Conservation (phyloP, 2,888 invertebrate species). For the Metellina segmentata region DNA sequence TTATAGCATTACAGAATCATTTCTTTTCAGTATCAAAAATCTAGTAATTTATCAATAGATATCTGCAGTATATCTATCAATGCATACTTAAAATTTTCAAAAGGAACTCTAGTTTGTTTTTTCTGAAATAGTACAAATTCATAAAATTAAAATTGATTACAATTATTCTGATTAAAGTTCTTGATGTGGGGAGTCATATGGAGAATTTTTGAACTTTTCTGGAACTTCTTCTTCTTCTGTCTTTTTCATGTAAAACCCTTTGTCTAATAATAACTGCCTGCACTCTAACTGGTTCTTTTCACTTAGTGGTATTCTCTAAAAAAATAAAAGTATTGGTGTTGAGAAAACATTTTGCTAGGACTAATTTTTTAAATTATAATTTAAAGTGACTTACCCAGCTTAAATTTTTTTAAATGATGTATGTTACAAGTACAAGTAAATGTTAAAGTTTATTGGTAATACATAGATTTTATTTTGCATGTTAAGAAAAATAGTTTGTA, state of each 20-base stretch:
- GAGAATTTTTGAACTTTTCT: slow-evolving; percentile 72
- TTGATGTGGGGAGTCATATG: slow-evolving; percentile 60
- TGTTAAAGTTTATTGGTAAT: too few relatives aligned
- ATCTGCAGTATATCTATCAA: too few relatives aligned
- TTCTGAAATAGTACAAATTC: background rate
- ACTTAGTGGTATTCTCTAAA: slow-evolving; percentile 83
- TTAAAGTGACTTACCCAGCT: too few relatives aligned
- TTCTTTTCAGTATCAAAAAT: too few relatives aligned
- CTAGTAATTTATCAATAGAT: too few relatives aligned
- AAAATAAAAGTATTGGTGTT: slow-evolving; percentile 1
- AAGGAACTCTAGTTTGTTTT: background rate
- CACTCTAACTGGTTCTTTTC: slow-evolving; percentile 85
- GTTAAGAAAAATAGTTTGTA: too few relatives aligned
- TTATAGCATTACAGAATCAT: too few relatives aligned
- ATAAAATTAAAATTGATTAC: slow-evolving; percentile 12
- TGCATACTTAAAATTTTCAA: too few relatives aligned
- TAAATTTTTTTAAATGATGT: background rate
- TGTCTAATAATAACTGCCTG: slow-evolving; percentile 83
- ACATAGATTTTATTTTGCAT: too few relatives aligned
- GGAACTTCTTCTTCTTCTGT: slow-evolving; percentile 75
- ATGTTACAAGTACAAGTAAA: background rate
- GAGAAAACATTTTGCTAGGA: too few relatives aligned
- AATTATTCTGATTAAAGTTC: too few relatives aligned
- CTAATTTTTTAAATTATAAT: background rate
- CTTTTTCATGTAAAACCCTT: slow-evolving; percentile 79